Conservation (phyloP, 2,888 invertebrate species). For the Tanaodytes sp. region DNA sequence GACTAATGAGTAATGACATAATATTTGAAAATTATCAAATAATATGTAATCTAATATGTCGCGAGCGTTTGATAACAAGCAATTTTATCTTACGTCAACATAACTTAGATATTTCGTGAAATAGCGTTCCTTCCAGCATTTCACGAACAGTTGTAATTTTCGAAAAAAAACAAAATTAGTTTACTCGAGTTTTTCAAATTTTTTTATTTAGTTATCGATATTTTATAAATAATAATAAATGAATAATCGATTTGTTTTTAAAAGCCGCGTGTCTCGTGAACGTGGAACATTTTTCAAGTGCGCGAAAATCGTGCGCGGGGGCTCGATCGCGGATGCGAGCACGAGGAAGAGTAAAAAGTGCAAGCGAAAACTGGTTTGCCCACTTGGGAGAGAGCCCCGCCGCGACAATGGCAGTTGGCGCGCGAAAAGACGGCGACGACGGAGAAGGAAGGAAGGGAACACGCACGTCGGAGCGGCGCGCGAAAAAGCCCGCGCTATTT, state of each 20-base stretch:
- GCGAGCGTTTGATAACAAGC: slow-evolving; percentile 13
- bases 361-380: slow-evolving; percentile 53
- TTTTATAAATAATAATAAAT: too few species aligned
- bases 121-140: too few species aligned
- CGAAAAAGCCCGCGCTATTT: slow-evolving; percentile 21
- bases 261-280: too few species aligned
- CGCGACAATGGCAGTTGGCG: slow-evolving; percentile 40
- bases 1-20: slow-evolving; percentile 43
- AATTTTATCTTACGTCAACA: slow-evolving; percentile 16
- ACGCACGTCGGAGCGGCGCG: slow-evolving; percentile 6
- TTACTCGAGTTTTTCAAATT: not conserved
- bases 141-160: too few species aligned
- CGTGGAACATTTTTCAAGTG: too few species aligned
- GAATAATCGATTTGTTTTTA: too few species aligned
- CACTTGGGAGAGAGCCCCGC: slow-evolving; percentile 35
- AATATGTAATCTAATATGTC: slow-evolving; percentile 22
- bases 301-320: too few species aligned
- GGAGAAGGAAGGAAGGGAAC: too few species aligned
- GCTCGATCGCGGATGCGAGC: slow-evolving; percentile 20
- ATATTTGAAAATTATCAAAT: slow-evolving; percentile 31
- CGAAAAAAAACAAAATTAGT: not conserved
- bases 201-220: too few species aligned
- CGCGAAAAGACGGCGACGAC: slow-evolving; percentile 18
- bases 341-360: slow-evolving; percentile 24
- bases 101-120: slow-evolving; percentile 14